Conservation (phyloP, 2,797 vertebrate species). For the Liasis olivaceus region DNA sequence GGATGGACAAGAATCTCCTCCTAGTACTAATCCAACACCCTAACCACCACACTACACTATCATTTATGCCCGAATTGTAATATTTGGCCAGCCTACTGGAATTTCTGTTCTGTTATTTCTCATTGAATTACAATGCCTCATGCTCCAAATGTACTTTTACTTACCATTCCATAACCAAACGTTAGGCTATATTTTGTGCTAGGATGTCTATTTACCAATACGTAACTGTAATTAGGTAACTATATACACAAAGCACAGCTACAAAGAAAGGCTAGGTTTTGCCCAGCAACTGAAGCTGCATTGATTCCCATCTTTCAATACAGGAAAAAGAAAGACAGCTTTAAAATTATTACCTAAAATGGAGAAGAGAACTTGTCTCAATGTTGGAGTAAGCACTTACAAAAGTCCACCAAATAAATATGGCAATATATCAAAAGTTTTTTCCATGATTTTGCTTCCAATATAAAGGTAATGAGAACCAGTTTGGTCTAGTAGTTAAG, state of each 20-base stretch:
- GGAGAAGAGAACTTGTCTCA: slow-evolving; percentile 23
- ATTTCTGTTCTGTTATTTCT: not conserved
- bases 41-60: not conserved
- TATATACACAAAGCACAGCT: not conserved
- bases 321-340: not conserved
- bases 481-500: not conserved
- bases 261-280: not conserved
- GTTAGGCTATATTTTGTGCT: not conserved
- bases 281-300: not conserved
- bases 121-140: not conserved
- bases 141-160: not conserved
- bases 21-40: not conserved
- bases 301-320: not conserved
- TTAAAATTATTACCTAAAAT: fast-evolving
- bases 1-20: not conserved
- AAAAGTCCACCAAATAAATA: slow-evolving; percentile 44
- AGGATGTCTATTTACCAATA: not conserved
- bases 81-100: not conserved
- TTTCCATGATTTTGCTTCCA: slow-evolving; percentile 46
- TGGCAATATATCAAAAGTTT: slow-evolving; percentile 55
- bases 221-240: not conserved
- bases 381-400: not conserved
- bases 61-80: not conserved
- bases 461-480: slow-evolving; percentile 27
- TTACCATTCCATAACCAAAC: not conserved